Evolutionary conservation across 2,113 vertebrate species (phyloP).

Genomic region (Antigone vipio): DNA sequence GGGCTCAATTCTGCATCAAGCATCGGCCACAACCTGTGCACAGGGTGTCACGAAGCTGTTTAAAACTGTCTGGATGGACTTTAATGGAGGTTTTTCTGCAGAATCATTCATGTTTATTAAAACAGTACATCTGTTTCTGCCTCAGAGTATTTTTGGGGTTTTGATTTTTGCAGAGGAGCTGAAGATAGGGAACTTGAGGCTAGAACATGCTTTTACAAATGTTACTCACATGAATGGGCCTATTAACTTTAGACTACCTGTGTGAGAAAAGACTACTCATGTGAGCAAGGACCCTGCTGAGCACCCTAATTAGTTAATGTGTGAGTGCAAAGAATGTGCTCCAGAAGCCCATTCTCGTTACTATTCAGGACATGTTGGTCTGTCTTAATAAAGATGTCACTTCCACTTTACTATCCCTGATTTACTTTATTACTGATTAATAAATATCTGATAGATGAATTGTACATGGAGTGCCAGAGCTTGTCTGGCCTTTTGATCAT

Average conservation of each 20-base stretch:
- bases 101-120: not conserved
- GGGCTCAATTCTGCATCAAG: not conserved
- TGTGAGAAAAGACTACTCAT: not conserved
- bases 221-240: not conserved
- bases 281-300: not conserved
- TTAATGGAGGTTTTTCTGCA: not conserved
- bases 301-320: not conserved
- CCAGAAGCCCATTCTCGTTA: not conserved
- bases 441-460: slow-evolving; percentile 37
- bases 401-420: slow-evolving; percentile 40
- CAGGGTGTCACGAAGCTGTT: rapidly evolving
- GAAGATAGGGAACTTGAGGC: not conserved
- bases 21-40: not conserved
- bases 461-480: not conserved
- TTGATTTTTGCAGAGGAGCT: not conserved
- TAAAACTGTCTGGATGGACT: not conserved
- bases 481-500: slow-evolving; percentile 9
- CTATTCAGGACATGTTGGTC: slow-evolving; percentile 20
- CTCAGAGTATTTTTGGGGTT: not conserved
- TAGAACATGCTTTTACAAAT: not conserved
- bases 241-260: not conserved
- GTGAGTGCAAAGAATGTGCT: slow-evolving; percentile 5
- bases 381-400: slow-evolving; percentile 49
- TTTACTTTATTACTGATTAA: slow-evolving; percentile 60
- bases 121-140: not conserved